Base-by-base conservation (phyloP, 2,888 invertebrate genomes). In the Dicycla oo region DNA sequence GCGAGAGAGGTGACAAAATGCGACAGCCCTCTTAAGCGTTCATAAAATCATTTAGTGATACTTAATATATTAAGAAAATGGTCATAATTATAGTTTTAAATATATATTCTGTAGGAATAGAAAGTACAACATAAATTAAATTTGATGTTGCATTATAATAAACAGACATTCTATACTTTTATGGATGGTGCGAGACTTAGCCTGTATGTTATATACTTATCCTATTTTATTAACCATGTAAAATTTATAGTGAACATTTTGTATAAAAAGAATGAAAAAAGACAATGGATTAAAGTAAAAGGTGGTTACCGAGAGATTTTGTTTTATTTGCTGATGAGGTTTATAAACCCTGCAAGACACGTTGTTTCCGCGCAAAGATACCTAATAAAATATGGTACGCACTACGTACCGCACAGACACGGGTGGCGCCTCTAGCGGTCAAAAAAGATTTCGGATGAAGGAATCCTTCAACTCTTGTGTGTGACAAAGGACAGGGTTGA, bases 251-350 rank as follows among this genome's bases (percentile, higher is more conserved):
- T 81, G 81, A 86, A 82, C 82, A 80, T 87, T 86, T 87, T 84
- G 84, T 83, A 87, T 81, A 73, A 85, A 69, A 86, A 79, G 43
- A 75, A 85, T 81, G 69, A 86, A 75, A 86, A 88, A 88, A 89
- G 88, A 89, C 85, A 86, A 86, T 81, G 75, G 79, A 92, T 87
- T 91, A 91, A 91, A 92, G 81, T 88, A 88, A 89, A 89, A 90
- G 89, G 80, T 91, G 91, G 92, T 93, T 94, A 94, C 92, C 89
- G 88, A 89, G 75, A 58, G 30, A 62, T 49, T 56, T 88, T 78
- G 88, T 92, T 93, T 93, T 82, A 91, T 92, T 85, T 78, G 1
- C 20, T 38, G 23, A 54, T 53, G 15, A 34, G 3, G 7, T 30
- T 65, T 65, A 3, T n/a, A 30, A 30, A 18, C 8, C 18, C 3